phyloP scores from a whole-genome alignment of 2,888 invertebrate genomes.

The Lottia gigantea region DNA sequence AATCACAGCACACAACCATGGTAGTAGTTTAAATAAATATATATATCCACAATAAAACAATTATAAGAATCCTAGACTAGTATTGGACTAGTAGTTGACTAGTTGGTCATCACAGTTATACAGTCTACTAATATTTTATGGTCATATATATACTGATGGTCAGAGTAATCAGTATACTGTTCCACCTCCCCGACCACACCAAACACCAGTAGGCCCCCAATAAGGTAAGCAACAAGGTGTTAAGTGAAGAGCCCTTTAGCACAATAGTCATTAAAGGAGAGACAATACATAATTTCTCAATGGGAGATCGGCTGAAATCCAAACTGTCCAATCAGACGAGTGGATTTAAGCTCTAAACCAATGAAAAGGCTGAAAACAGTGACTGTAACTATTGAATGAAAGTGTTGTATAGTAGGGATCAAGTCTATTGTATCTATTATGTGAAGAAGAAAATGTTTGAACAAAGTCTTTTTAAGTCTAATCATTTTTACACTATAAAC shows the following conservation, averaged over 20 bases:
- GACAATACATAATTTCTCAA: slow-evolving; percentile 10
- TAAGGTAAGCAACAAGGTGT: slow-evolving; percentile 5
- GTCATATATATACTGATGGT: too few species aligned
- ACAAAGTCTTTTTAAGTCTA: background rate
- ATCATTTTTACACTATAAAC: slow-evolving; percentile 11
- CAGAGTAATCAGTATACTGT: too few species aligned
- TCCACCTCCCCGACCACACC: too few species aligned
- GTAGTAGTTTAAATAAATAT: too few species aligned
- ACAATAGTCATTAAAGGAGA: background rate
- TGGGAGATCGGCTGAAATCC: background rate
- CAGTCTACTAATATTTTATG: too few species aligned
- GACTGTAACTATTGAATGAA: background rate
- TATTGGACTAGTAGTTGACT: too few species aligned
- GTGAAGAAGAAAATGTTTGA: background rate
- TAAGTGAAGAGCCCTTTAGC: slow-evolving; percentile 1
- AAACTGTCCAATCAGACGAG: background rate
- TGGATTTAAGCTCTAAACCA: background rate
- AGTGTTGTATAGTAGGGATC: background rate
- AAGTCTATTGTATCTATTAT: background rate
- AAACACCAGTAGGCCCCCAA: background rate
- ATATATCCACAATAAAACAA: too few species aligned
- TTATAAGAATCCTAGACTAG: too few species aligned
- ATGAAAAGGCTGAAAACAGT: background rate
- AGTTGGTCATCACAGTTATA: too few species aligned
- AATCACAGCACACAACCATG: too few species aligned